Evolutionary conservation across 2,888 invertebrate species (phyloP).

Genomic region (Brachycybe producta): DNA sequence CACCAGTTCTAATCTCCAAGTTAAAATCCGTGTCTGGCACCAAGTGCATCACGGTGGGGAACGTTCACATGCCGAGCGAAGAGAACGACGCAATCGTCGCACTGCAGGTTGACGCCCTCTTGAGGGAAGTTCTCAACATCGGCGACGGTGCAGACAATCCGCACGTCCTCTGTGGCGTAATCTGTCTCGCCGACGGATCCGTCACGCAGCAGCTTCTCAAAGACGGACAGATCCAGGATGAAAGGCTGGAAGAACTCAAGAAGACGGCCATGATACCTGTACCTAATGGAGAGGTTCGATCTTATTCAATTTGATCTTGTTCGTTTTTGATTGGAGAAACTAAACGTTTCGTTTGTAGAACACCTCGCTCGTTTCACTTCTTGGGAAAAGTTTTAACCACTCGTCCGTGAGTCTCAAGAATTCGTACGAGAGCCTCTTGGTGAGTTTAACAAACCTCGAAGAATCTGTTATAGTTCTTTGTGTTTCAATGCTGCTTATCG

Average conservation of each 20-base stretch:
- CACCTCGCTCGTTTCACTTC: neutral
- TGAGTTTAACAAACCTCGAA: neutral
- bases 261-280: slow-evolving; percentile 8
- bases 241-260: slow-evolving; percentile 4
- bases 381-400: slow-evolving; percentile 1
- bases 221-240: neutral
- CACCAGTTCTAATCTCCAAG: slow-evolving; percentile 10
- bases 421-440: slow-evolving; percentile 9
- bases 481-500: neutral
- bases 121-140: slow-evolving; percentile 1
- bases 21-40: slow-evolving; percentile 1
- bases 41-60: slow-evolving; percentile 4
- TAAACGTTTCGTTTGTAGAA: neutral
- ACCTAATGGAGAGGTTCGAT: slow-evolving; percentile 4
- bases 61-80: slow-evolving; percentile 1
- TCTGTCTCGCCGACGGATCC: slow-evolving; percentile 3
- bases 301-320: neutral
- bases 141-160: slow-evolving; percentile 7
- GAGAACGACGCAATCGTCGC: neutral
- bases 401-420: slow-evolving; percentile 4
- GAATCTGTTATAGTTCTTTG: neutral
- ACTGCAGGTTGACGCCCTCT: neutral
- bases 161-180: slow-evolving; percentile 6
- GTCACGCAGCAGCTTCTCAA: neutral
- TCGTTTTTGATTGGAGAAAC: neutral